Conservation (phyloP, 2,797 vertebrate species). For the Sebastolobus altivelis region DNA sequence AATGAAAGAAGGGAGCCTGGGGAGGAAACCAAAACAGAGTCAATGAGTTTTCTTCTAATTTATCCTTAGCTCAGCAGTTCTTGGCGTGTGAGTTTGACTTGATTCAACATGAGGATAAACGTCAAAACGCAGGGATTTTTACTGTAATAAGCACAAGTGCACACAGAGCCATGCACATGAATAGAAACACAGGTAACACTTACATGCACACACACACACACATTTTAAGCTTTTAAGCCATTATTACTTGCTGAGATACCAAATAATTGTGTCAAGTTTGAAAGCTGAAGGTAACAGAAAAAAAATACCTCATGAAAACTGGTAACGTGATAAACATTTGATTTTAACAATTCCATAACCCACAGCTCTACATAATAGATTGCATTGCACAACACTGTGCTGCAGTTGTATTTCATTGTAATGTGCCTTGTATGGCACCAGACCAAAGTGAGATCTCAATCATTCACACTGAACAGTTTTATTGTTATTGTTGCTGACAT, state of each 20-base stretch:
- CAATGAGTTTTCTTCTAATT: conserved; percentile 72
- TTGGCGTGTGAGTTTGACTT: conserved; percentile 57
- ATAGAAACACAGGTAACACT: conserved; percentile 16
- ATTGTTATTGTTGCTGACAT: conserved; percentile 84
- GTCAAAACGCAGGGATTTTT: conserved; percentile 60
- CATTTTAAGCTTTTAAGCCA: not conserved
- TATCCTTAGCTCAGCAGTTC: conserved; percentile 77
- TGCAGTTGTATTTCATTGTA: conserved; percentile 66
- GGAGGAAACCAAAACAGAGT: conserved; percentile 75
- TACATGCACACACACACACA: not conserved
- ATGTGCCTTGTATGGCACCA: conserved; percentile 64
- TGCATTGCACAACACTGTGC: conserved; percentile 18
- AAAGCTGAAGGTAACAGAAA: conserved; percentile 14
- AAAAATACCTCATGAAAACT: not conserved
- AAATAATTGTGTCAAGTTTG: conserved; percentile 6
- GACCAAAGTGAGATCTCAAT: conserved; percentile 82
- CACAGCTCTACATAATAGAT: conserved; percentile 28
- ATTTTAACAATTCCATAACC: conserved; percentile 19
- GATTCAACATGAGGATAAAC: conserved; percentile 74
- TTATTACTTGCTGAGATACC: conserved; percentile 1
- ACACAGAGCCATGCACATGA: conserved; percentile 1
- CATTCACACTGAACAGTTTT: conserved; percentile 75
- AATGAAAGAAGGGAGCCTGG: conserved; percentile 76
- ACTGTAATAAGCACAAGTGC: conserved; percentile 53
- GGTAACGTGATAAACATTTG: not conserved